Evolutionary conservation across 2,888 invertebrate genomes (phyloP), one percentile per base, ranked within the genome.

Genomic region (Halictus ligatus): DNA sequence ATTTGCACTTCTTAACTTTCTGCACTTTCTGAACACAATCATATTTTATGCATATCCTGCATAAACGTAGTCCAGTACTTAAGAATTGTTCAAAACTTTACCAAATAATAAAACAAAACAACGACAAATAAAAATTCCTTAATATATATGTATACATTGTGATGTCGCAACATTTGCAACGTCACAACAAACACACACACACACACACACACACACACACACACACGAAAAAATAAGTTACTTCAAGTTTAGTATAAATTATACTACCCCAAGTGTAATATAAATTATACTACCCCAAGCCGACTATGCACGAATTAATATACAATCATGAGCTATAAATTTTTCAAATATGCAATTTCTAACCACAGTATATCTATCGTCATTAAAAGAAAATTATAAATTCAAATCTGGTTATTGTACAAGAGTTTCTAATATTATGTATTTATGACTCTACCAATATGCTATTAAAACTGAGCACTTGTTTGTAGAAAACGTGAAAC

Each of bases 1-100:
- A 81, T 79, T 74, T 75, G 84, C 81, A 86, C 84, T 48, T 75
- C 67, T 75, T 46, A 75, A 79, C 67, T 74, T 73, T 75, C 72
- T 85, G 48, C 85, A 85, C 40, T 67, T 78, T 54, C 18, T 25
- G 13, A 35, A 84, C 18, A n/a, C 43, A 74, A 85, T 85, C 72
- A 84, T 43, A 43, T 43, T 71, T 71, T 71, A 71, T 71, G 43
- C 29, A 69, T 73, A 79, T 79, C 78, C 75, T 54, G 84, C 54
- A n/a, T 75, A 72, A 50, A 78, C 21, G 72, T 71, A 78, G 75
- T 78, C 71, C 54, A 72, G n/a, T 82, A 35, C 15, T 72, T 25
- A 35, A 64, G 25, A 84, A 50, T 35, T 84, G 29, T 78, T 85
- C 40, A 54, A 79, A 76, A 43, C 15, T 25, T 75, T 54, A 69